Evolutionary conservation across 92 coral and sea anemone genomes (phyloP).

Genomic region (Phenganax subtilis): DNA sequence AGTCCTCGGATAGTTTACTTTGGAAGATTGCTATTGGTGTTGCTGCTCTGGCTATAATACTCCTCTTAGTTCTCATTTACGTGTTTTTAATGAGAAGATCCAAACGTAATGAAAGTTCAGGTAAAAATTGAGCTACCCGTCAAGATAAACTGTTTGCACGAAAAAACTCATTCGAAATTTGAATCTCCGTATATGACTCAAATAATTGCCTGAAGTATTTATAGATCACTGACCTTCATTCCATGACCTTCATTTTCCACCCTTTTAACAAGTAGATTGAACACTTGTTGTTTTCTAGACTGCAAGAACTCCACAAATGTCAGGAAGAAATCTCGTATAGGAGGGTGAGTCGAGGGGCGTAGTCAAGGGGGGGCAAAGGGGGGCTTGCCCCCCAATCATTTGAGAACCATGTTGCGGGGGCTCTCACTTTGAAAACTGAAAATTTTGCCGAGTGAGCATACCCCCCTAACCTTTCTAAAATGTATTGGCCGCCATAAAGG

Average conservation of each 20-base stretch:
- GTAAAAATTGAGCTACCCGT: not conserved
- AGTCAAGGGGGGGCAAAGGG: no score
- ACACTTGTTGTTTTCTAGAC: not conserved
- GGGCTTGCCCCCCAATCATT: no score
- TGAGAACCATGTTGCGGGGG: no score
- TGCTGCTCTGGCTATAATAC: constrained; percentile 51
- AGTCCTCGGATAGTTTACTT: constrained; percentile 48
- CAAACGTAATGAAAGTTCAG: constrained; percentile 12
- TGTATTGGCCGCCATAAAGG: no score
- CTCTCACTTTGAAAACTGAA: no score
- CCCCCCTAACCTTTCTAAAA: no score
- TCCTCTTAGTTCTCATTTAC: constrained; percentile 53
- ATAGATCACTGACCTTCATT: no score
- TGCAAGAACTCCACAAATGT: not conserved
- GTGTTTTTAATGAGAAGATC: constrained; percentile 44
- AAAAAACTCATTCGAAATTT: no score
- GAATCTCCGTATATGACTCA: not conserved
- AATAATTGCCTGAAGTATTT: no score
- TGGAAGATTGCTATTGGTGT: constrained; percentile 75
- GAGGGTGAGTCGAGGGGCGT: constrained; percentile 1
- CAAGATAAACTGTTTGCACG: not conserved
- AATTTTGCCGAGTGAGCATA: no score
- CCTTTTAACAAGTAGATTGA: no score
- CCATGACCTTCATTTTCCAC: no score
- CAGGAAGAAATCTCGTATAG: constrained; percentile 15